phyloP scores from a whole-genome alignment of 2,888 invertebrate species.

The Cheilosia grossa region DNA sequence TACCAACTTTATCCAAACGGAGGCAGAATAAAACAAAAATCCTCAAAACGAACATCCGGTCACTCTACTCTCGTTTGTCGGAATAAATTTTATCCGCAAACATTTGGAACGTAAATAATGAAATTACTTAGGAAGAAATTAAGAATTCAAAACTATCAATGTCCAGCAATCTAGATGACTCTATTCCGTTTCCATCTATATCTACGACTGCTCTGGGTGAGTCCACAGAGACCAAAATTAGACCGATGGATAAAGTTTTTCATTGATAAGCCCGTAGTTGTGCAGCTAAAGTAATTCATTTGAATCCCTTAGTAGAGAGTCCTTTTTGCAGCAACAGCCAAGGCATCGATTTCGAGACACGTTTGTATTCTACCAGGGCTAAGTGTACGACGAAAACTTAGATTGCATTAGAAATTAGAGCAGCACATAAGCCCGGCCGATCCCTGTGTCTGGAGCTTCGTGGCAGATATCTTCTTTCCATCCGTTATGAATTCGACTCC shows the following conservation, averaged over 20 bases:
- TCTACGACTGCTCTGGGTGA: neutral
- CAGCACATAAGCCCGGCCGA: constrained; percentile 16
- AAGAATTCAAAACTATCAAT: constrained; percentile 74
- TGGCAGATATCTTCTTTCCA: neutral
- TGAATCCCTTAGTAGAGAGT: constrained; percentile 61
- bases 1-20: constrained; percentile 35
- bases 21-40: constrained; percentile 1
- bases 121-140: constrained; percentile 71
- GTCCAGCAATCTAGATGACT: constrained; percentile 52
- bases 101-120: constrained; percentile 72
- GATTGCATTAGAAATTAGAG: constrained; percentile 57
- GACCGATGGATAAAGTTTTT: constrained; percentile 63
- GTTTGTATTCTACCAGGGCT: constrained; percentile 58
- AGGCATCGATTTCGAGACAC: constrained; percentile 69
- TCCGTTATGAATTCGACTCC: constrained; percentile 40
- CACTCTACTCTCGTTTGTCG: constrained; percentile 51
- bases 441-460: neutral
- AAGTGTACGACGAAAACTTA: constrained; percentile 33
- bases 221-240: constrained; percentile 61
- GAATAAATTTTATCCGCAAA: constrained; percentile 69
- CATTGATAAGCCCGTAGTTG: constrained; percentile 34
- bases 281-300: constrained; percentile 65
- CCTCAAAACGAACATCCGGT: constrained; percentile 54
- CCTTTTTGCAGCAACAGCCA: constrained; percentile 5
- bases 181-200: neutral